phyloP scores from a whole-genome alignment of 2,797 vertebrate species.

The Poecilia velifera region DNA sequence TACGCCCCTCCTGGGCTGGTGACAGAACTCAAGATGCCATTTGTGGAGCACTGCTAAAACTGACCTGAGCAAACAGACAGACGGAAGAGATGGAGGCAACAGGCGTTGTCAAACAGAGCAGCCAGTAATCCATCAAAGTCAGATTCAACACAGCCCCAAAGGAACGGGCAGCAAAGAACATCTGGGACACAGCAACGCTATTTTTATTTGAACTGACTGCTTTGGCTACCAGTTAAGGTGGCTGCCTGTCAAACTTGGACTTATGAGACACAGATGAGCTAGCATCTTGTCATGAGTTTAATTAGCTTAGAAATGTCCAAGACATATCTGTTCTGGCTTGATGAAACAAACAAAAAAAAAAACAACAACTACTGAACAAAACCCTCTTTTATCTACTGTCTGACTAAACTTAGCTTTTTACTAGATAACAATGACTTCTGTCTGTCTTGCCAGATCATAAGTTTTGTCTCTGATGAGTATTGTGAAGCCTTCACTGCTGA shows the following conservation, averaged over 20 bases:
- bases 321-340: neutral
- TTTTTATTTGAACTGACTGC: constrained; percentile 8
- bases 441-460: constrained; percentile 1
- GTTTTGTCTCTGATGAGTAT: neutral
- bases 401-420: neutral
- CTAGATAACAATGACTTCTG: neutral
- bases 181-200: constrained; percentile 1
- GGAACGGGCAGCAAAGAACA: neutral
- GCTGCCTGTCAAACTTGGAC: neutral
- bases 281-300: neutral
- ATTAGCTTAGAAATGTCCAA: neutral
- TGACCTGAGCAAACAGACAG: neutral
- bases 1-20: neutral
- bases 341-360: neutral
- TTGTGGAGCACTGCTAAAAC: neutral
- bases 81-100: neutral
- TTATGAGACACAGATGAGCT: neutral
- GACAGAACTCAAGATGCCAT: neutral
- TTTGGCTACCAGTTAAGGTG: constrained; percentile 1
- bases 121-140: constrained; percentile 7
- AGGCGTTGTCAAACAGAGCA: neutral
- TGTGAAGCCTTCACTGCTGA: neutral
- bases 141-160: constrained; percentile 1
- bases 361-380: neutral
- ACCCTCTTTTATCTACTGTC: neutral